phyloP scores from a whole-genome alignment of 2,113 vertebrate genomes.

The Terrapene triunguis region DNA sequence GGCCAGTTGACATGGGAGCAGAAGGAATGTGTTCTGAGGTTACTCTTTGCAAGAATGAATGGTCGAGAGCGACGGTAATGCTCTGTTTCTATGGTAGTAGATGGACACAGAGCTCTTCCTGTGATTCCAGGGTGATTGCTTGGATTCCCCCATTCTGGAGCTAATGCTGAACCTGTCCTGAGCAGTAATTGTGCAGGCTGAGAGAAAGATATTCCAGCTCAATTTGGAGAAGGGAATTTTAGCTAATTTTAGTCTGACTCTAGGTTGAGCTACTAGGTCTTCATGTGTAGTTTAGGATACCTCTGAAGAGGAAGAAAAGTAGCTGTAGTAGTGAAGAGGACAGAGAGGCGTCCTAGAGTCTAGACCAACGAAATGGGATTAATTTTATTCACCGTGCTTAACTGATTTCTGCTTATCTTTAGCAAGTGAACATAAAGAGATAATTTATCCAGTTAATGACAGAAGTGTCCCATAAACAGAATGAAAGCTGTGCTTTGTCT shows the following conservation, averaged over 20 bases:
- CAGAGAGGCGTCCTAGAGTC: neutral
- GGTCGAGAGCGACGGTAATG: slow-evolving; percentile 78
- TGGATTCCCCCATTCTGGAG: neutral
- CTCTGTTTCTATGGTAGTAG: neutral
- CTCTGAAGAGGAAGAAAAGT: neutral
- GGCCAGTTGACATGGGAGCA: slow-evolving; percentile 91
- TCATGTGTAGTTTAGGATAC: neutral
- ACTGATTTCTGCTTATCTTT: neutral
- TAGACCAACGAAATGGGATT: neutral
- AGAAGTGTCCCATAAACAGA: slow-evolving; percentile 58
- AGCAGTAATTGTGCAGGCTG: neutral
- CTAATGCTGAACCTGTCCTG: neutral
- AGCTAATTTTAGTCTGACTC: neutral
- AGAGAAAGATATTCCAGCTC: neutral
- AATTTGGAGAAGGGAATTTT: neutral
- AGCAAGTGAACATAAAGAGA: neutral
- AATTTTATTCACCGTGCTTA: neutral
- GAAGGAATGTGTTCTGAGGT: slow-evolving; percentile 87
- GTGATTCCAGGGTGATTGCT: neutral
- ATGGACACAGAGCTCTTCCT: neutral
- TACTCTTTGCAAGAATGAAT: slow-evolving; percentile 94
- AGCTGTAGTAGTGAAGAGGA: neutral
- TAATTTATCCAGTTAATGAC: neutral
- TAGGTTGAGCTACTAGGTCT: neutral
- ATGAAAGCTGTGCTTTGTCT: slow-evolving; percentile 30